Conservation (phyloP, 2,888 invertebrate species). For the Julus scanicus region DNA sequence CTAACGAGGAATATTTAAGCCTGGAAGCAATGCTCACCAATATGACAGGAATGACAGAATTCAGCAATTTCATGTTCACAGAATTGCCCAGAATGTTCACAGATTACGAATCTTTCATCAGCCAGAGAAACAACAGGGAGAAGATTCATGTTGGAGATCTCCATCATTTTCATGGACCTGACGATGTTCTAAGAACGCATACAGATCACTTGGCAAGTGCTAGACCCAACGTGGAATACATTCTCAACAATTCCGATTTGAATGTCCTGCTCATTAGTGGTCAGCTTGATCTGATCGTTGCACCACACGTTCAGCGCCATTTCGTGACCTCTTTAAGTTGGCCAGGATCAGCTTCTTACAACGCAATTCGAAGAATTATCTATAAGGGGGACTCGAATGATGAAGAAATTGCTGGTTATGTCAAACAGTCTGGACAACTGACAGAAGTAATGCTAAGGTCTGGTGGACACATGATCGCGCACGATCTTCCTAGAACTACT, state of each 20-base stretch:
- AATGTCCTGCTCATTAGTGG: slow-evolving; percentile 79
- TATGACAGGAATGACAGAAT: slow-evolving; percentile 79
- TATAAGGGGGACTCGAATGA: slow-evolving; percentile 62
- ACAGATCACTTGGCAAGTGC: slow-evolving; percentile 85
- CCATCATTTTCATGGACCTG: slow-evolving; percentile 71
- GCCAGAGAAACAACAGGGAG: slow-evolving; percentile 73
- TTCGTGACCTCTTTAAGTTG: slow-evolving; percentile 62
- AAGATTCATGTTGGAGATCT: slow-evolving; percentile 87
- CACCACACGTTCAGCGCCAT: slow-evolving; percentile 59
- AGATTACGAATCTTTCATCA: slow-evolving; percentile 73
- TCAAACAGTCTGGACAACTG: slow-evolving; percentile 76
- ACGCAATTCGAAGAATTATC: slow-evolving; percentile 54
- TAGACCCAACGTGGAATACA: slow-evolving; percentile 68
- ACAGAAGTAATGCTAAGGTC: slow-evolving; percentile 80
- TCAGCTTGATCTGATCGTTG: slow-evolving; percentile 79
- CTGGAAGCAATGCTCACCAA: slow-evolving; percentile 75
- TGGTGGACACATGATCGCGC: slow-evolving; percentile 86
- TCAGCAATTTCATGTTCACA: slow-evolving; percentile 78
- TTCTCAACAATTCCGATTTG: slow-evolving; percentile 64
- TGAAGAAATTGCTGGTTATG: slow-evolving; percentile 77
- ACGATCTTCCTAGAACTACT: slow-evolving; percentile 82
- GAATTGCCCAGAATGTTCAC: slow-evolving; percentile 62
- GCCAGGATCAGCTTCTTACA: slow-evolving; percentile 47
- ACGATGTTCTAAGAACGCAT: slow-evolving; percentile 78
- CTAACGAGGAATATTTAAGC: slow-evolving; percentile 63